phyloP scores from a whole-genome alignment of 2,797 vertebrate genomes.

The Myoxocephalus aenaeus region DNA sequence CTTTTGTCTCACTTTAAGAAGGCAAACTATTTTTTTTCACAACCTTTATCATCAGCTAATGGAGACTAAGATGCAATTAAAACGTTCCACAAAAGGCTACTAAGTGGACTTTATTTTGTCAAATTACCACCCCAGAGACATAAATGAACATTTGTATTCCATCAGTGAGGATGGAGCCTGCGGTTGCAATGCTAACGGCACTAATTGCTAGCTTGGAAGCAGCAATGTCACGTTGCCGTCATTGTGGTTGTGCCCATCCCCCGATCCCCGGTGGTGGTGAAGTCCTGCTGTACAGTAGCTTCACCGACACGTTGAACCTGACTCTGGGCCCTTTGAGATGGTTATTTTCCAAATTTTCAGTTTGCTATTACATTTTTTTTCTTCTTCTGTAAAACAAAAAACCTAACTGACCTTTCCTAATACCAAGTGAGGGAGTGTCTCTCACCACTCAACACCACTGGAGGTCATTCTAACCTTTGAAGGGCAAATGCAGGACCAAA shows the following conservation, averaged over 20 bases:
- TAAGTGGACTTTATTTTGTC: background rate
- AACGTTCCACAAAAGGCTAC: background rate
- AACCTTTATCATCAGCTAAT: background rate
- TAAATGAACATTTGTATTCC: background rate
- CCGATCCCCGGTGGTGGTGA: no score
- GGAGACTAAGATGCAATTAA: background rate
- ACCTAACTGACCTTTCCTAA: conserved; percentile 65
- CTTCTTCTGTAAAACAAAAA: conserved; percentile 15
- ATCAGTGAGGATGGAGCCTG: background rate
- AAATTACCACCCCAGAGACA: background rate
- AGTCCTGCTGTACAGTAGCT: no score
- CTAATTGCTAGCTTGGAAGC: background rate
- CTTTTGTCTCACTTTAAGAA: conserved; percentile 1
- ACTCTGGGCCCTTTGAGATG: background rate
- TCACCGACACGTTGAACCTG: background rate
- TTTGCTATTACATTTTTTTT: conserved; percentile 14
- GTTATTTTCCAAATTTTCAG: conserved; percentile 8
- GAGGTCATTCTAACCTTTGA: conserved; percentile 76
- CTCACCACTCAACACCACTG: conserved; percentile 43
- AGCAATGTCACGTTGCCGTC: background rate
- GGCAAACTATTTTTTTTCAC: background rate
- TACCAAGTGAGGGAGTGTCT: conserved; percentile 36
- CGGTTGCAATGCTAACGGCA: background rate
- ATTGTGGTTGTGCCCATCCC: background rate
- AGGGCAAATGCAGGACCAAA: conserved; percentile 61